Percentiles rank a stretch among this genome's conserved stretches.
phyloP scores from a whole-genome alignment of 1,140 invertebrate species.

The Sycophila sp. region DNA sequence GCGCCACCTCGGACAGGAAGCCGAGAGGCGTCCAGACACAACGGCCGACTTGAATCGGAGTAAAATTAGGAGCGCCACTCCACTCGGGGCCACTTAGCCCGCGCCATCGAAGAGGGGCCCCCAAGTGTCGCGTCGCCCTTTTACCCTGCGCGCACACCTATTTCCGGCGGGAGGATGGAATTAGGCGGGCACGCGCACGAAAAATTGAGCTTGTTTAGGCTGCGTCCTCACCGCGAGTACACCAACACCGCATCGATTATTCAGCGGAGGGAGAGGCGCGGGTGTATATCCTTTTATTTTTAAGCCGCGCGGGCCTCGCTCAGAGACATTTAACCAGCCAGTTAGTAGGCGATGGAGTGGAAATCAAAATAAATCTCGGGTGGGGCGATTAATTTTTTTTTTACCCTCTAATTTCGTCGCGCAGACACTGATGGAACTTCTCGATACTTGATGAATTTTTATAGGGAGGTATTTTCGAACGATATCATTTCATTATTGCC shows the following conservation, averaged over 20 bases:
- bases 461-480: too few relatives aligned
- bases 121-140: background rate
- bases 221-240: conserved; percentile 1
- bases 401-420: too few relatives aligned
- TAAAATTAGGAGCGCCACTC: conserved; percentile 44
- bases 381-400: background rate
- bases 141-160: conserved; percentile 1
- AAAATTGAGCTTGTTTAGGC: conserved; percentile 25
- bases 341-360: background rate
- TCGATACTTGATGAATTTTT: too few relatives aligned
- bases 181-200: background rate
- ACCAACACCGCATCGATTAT: conserved; percentile 36
- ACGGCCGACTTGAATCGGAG: conserved; percentile 43
- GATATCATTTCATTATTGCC: too few relatives aligned
- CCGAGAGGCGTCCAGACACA: background rate
- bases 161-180: conserved; percentile 15
- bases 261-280: background rate
- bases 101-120: background rate
- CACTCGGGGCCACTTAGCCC: background rate
- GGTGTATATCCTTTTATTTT: too few relatives aligned
- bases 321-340: conserved; percentile 19
- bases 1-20: conserved; percentile 16
- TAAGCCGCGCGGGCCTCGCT: background rate
- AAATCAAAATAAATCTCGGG: conserved; percentile 3
- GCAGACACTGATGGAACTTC: too few relatives aligned